Evolutionary conservation across 2,113 vertebrate species (phyloP), one percentile per base, ranked within the genome.

Genomic region (Probosciger aterrimus): DNA sequence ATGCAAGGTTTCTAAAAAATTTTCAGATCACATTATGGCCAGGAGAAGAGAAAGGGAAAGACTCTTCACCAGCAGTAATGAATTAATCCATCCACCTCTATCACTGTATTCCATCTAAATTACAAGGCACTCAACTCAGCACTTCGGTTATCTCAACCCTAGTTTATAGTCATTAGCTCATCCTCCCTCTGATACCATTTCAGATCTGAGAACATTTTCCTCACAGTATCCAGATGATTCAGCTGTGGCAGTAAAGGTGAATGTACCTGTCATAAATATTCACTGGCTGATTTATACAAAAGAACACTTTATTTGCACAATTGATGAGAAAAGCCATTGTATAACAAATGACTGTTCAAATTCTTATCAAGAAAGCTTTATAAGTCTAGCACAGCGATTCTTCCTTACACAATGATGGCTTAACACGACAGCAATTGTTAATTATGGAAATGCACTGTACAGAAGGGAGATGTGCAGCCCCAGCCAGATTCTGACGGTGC

Each of bases 191-290:
- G 80, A 37, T 83, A 69, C 30, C 63, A 74, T 71, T 92, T 93
- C 13, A 50, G 31, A 80, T 43, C 18, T 75, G n/a, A 94, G 92
- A 81, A 93, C 49, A 80, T 76, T 87, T 60, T 71, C 63, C 79
- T 86, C 43, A 19, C 37, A 70, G 59, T 37, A 75, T 46, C 50
- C 53, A 77, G 41, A 60, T 86, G 75, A 94, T 93, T 95, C 96
- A 91, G 78, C 91, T 85, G 60, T 28, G 23, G 75, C 81, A 92
- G 52, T 46, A 88, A 96, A 97, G 93, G 93, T 94, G 93, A 97
- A 95, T 24, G 31, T 49, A 82, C 62, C 69, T 86, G 70, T 65
- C 81, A 86, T 92, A 96, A 96, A 95, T 91, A 96, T 94, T 88
- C 79, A 46, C 83, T 30, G 67, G 41, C 65, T 93, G 79, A 95